These are phyloP conservation scores for Andrena marginata DNA, from an alignment of 2,888 invertebrate species.

Conservation along the genomic window DNA sequence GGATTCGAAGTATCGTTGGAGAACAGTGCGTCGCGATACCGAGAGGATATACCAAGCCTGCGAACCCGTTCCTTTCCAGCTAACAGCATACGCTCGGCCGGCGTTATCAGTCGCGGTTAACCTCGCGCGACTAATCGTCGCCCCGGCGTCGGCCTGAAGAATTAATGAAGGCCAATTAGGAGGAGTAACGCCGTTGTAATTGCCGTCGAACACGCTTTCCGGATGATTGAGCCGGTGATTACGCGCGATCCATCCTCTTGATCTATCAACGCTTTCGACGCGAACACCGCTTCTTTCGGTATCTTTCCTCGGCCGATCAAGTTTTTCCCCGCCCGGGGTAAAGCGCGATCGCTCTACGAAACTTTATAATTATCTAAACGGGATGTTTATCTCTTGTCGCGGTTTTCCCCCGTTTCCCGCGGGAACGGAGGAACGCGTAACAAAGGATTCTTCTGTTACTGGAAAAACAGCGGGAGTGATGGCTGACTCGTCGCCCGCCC, in stretches of 20 bases:
- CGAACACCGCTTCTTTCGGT: slow-evolving; percentile 25
- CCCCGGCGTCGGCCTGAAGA: slow-evolving; percentile 64
- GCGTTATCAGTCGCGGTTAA: slow-evolving; percentile 66
- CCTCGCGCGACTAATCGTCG: slow-evolving; percentile 65
- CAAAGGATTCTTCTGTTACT: not conserved
- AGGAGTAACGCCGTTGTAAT: slow-evolving; percentile 74
- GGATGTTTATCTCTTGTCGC: not conserved
- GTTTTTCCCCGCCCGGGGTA: no score
- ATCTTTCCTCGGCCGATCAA: not conserved
- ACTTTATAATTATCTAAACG: slow-evolving; percentile 4
- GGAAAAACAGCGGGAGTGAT: slow-evolving; percentile 43
- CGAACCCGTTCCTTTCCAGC: slow-evolving; percentile 13
- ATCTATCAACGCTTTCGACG: slow-evolving; percentile 49
- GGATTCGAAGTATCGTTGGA: not conserved
- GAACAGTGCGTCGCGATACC: slow-evolving; percentile 1
- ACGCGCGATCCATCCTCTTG: slow-evolving; percentile 50
- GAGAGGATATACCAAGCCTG: slow-evolving; percentile 11
- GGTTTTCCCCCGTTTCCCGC: not conserved
- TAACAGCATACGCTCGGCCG: slow-evolving; percentile 23
- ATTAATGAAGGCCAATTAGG: slow-evolving; percentile 77
- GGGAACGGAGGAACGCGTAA: no score
- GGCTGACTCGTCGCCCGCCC: slow-evolving; percentile 42
- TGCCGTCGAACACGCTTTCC: slow-evolving; percentile 71
- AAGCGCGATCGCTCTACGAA: not conserved
- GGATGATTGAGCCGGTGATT: slow-evolving; percentile 57